A percentile compares a stretch with the other conserved stretches of the same genome.
Conservation (phyloP, 2,797 vertebrate species). For the Astyanax mexicanus region DNA sequence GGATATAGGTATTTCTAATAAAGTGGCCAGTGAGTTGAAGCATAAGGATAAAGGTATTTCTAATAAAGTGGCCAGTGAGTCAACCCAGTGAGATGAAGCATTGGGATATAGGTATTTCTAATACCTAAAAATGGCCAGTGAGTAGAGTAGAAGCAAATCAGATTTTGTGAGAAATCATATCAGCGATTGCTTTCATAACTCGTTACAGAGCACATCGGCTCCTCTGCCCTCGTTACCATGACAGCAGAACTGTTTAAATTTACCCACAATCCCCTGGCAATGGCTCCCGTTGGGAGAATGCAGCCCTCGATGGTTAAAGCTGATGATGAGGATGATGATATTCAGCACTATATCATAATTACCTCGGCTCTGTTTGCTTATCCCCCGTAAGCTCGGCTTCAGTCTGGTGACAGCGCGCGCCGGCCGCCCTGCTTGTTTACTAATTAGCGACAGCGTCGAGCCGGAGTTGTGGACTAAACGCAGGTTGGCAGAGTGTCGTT, state of each 20-base stretch:
- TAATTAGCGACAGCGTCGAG: slow-evolving; percentile 35
- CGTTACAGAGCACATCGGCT: background rate
- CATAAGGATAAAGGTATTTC: too few species aligned
- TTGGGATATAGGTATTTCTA: too few species aligned
- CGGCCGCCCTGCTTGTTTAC: slow-evolving; percentile 22
- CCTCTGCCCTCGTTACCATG: background rate
- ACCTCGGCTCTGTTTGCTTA: slow-evolving; percentile 26
- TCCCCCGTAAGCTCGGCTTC: slow-evolving; percentile 3
- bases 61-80: too few species aligned
- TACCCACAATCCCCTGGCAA: slow-evolving; percentile 4
- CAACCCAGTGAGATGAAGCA: too few species aligned
- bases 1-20: too few species aligned
- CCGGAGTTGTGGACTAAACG: slow-evolving; percentile 10
- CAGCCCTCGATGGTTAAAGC: slow-evolving; percentile 11
- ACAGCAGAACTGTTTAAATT: background rate
- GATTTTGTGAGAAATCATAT: background rate
- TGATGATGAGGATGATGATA: slow-evolving; percentile 26
- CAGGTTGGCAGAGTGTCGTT: background rate
- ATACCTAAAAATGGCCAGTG: too few species aligned
- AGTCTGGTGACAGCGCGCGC: slow-evolving; percentile 18
- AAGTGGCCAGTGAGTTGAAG: too few species aligned
- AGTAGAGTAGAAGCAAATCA: too few species aligned
- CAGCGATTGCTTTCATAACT: background rate
- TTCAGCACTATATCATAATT: slow-evolving; percentile 19
- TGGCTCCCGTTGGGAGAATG: background rate